phyloP scores from a whole-genome alignment of 2,888 invertebrate genomes.

The Deilephila porcellus region DNA sequence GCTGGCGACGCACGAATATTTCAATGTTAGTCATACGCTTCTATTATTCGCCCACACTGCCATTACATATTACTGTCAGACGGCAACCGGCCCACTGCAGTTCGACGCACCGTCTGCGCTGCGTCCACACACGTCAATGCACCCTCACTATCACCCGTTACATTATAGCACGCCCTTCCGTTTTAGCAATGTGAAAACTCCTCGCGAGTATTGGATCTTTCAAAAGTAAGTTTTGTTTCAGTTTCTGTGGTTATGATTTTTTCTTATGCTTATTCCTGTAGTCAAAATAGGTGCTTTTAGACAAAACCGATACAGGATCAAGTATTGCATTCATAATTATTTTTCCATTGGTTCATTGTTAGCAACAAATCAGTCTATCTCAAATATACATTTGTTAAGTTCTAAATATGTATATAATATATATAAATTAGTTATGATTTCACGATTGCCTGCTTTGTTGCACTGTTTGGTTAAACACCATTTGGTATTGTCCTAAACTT shows the following conservation, averaged over 20 bases:
- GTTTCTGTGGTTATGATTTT: constrained; percentile 30
- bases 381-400: not conserved
- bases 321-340: too few relatives aligned
- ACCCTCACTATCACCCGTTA: not conserved
- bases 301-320: not conserved
- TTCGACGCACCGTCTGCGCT: not conserved
- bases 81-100: not conserved
- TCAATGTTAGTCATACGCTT: constrained; percentile 7
- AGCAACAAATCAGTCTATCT: not conserved
- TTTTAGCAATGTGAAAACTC: not conserved
- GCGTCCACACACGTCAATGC: not conserved
- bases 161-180: constrained; percentile 1
- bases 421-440: not conserved
- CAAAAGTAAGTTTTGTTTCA: constrained; percentile 39
- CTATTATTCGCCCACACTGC: not conserved
- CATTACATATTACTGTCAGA: not conserved
- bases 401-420: too few relatives aligned
- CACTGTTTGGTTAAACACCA: too few relatives aligned
- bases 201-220: constrained; percentile 23
- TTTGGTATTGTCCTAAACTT: too few relatives aligned
- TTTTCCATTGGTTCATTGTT: not conserved
- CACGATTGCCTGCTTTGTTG: too few relatives aligned
- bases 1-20: constrained; percentile 8
- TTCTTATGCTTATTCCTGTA: constrained; percentile 7
- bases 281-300: constrained; percentile 3